Conservation (phyloP, 2,888 invertebrate genomes). For the Sisyra nigra region DNA sequence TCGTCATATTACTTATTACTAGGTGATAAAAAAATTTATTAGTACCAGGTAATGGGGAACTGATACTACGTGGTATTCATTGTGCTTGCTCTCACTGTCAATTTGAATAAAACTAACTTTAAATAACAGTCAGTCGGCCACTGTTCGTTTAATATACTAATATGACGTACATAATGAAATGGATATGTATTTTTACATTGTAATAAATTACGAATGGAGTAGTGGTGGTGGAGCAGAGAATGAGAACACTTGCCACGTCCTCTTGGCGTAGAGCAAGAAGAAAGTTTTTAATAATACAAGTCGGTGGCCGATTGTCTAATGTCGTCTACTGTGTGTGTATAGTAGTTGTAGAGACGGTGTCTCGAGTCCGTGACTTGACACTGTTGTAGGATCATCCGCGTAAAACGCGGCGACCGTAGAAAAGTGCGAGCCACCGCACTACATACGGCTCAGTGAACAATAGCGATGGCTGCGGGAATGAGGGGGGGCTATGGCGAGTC, state of each 20-base stretch:
- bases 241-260: constrained; percentile 22
- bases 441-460: constrained; percentile 19
- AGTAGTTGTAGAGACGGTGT: constrained; percentile 17
- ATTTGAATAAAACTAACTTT: constrained; percentile 12
- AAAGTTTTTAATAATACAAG: constrained; percentile 13
- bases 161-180: no score
- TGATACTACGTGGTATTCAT: no score
- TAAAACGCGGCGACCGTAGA: constrained; percentile 22
- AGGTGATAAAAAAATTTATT: no score
- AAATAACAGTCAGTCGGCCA: constrained; percentile 15
- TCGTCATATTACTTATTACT: no score
- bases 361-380: constrained; percentile 20
- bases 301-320: no score
- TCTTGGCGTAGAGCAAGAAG: constrained; percentile 22
- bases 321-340: constrained; percentile 14
- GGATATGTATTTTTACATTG: no score
- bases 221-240: constrained; percentile 12
- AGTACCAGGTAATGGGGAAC: no score
- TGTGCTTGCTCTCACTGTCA: no score
- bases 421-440: constrained; percentile 23
- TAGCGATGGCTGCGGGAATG: constrained; percentile 17
- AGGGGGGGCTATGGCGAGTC: neutral
- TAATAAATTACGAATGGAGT: no score
- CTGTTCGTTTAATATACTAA: constrained; percentile 15
- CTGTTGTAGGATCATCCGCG: constrained; percentile 21